Conservation (phyloP, 2,888 invertebrate species). For the Tetanocera ferruginea region DNA sequence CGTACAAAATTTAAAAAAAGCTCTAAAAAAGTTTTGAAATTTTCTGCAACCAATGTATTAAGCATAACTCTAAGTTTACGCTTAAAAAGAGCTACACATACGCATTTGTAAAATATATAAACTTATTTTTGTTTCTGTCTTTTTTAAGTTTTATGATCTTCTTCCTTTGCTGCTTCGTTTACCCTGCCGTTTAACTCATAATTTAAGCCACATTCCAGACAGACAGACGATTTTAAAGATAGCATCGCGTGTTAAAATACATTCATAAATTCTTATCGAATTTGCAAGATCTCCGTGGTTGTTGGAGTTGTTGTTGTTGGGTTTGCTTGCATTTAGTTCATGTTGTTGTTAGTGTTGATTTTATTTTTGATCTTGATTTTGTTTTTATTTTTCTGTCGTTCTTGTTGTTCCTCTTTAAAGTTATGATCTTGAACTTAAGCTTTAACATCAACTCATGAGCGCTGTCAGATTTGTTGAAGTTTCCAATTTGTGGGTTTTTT, state of each 20-base stretch:
- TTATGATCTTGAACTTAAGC: constrained; percentile 18
- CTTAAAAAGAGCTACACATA: no score
- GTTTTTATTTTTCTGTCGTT: neutral
- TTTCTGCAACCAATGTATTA: no score
- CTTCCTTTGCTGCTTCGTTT: neutral
- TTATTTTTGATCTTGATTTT: constrained; percentile 12
- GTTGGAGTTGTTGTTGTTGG: constrained; percentile 21
- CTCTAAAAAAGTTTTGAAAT: no score
- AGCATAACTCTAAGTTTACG: no score
- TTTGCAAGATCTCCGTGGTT: constrained; percentile 30
- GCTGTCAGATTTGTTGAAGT: constrained; percentile 50
- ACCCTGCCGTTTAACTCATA: constrained; percentile 15
- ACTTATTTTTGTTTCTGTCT: neutral
- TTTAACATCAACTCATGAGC: constrained; percentile 40
- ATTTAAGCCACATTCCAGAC: constrained; percentile 35
- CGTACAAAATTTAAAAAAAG: no score
- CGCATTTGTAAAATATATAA: no score
- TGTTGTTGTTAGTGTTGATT: constrained; percentile 22
- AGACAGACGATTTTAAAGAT: constrained; percentile 33
- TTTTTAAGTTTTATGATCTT: neutral
- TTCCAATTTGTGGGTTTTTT: constrained; percentile 53
- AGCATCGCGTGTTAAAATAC: constrained; percentile 51
- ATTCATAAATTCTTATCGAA: constrained; percentile 62
- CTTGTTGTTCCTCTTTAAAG: neutral
- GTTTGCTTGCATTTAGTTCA: constrained; percentile 16